A percentile compares a stretch with the other conserved stretches of the same genome.
phyloP scores from a whole-genome alignment of 2,113 vertebrate species.

The Cyrtonyx montezumae region DNA sequence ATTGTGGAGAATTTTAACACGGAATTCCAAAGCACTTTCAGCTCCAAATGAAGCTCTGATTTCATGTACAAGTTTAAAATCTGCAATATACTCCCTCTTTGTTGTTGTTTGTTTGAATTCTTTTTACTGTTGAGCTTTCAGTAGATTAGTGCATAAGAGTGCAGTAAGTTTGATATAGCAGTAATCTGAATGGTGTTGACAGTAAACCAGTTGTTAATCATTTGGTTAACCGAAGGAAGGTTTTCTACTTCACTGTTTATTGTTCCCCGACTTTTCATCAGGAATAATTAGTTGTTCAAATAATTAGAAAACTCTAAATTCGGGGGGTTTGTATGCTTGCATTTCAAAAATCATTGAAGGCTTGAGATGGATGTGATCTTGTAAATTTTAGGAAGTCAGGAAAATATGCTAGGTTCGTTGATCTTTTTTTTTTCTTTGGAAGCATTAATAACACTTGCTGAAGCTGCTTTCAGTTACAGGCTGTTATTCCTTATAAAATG shows the following conservation, averaged over 20 bases:
- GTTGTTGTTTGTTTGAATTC: background rate
- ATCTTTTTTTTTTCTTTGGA: background rate
- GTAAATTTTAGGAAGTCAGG: background rate
- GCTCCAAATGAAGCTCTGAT: background rate
- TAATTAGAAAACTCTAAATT: background rate
- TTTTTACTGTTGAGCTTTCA: background rate
- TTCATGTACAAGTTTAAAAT: background rate
- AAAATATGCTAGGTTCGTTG: rapidly evolving
- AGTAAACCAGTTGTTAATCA: background rate
- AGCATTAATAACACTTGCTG: background rate
- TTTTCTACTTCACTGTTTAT: background rate
- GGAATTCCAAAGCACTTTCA: background rate
- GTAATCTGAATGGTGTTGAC: background rate
- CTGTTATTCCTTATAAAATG: background rate
- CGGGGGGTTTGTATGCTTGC: background rate
- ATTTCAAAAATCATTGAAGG: background rate
- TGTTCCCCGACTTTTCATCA: rapidly evolving
- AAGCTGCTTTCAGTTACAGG: background rate
- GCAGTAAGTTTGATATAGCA: background rate
- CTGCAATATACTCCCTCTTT: background rate
- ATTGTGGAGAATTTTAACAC: background rate
- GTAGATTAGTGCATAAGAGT: background rate
- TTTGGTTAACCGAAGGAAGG: background rate
- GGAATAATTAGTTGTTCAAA: background rate
- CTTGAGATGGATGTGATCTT: background rate